Conservation (phyloP, 1,140 invertebrate genomes). For the Brachionus calyciflorus region DNA sequence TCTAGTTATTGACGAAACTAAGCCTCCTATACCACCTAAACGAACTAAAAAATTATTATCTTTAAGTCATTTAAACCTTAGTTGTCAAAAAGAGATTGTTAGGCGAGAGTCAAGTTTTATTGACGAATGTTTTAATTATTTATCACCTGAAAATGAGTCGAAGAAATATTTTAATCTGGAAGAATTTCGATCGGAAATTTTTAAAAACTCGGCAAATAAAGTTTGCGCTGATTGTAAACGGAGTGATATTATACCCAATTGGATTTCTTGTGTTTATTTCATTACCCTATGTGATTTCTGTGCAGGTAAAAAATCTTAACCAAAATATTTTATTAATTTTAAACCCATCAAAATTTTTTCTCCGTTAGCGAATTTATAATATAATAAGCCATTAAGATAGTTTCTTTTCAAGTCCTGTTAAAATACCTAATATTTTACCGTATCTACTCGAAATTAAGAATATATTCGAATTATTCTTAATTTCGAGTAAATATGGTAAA, state of each 20-base stretch:
- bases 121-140: constrained; percentile 6
- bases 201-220: background rate
- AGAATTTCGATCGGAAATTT: background rate
- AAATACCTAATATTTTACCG: no score
- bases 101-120: background rate
- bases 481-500: no score
- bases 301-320: background rate
- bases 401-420: no score
- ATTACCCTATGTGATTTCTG: constrained; percentile 12
- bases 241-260: background rate
- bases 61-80: background rate
- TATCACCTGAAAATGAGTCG: background rate
- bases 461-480: no score
- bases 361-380: no score
- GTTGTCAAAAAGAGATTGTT: background rate
- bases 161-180: background rate
- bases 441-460: no score
- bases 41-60: background rate
- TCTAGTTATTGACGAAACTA: background rate
- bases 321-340: background rate
- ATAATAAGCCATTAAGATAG: no score
- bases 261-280: constrained; percentile 24
- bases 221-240: constrained; percentile 28
- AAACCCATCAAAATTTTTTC: background rate
- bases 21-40: constrained; percentile 25